phyloP scores from a whole-genome alignment of 2,113 vertebrate species.

The Prochilodus magdalenae region DNA sequence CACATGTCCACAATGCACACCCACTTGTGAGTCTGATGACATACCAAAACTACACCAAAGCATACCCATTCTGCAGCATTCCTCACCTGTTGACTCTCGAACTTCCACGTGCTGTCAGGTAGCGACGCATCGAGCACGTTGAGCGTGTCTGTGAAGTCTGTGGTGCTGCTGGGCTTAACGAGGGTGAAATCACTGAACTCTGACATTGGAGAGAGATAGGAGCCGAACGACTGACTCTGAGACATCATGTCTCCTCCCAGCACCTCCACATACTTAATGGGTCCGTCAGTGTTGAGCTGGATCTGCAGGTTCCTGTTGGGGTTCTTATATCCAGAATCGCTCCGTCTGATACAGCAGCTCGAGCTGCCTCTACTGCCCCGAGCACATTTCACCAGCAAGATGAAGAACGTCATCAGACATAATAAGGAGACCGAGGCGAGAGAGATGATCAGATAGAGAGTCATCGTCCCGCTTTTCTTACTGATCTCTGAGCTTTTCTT shows the following conservation, averaged over 20 bases:
- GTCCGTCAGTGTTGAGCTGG: constrained; percentile 76
- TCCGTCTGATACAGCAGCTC: constrained; percentile 59
- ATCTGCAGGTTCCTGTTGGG: constrained; percentile 76
- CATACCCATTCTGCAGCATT: neutral
- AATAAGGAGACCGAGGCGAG: constrained; percentile 59
- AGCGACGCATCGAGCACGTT: constrained; percentile 74
- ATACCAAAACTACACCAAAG: no score
- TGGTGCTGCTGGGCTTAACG: constrained; percentile 73
- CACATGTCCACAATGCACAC: neutral
- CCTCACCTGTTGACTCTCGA: constrained; percentile 59
- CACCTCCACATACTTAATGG: constrained; percentile 78
- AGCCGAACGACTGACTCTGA: constrained; percentile 76
- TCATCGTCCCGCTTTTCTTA: constrained; percentile 68
- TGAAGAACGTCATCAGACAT: constrained; percentile 59
- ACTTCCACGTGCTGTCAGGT: constrained; percentile 56
- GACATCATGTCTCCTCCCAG: constrained; percentile 70
- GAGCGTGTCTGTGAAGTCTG: constrained; percentile 65
- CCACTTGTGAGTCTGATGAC: neutral
- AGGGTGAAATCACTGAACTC: constrained; percentile 77
- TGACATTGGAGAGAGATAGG: constrained; percentile 75
- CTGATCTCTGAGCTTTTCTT: constrained; percentile 66
- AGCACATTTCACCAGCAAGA: constrained; percentile 58
- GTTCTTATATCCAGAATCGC: constrained; percentile 63
- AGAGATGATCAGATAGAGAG: constrained; percentile 68
- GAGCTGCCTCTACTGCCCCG: constrained; percentile 39